phyloP scores from a whole-genome alignment of 2,888 invertebrate genomes.

The Tanypteryx hageni region DNA sequence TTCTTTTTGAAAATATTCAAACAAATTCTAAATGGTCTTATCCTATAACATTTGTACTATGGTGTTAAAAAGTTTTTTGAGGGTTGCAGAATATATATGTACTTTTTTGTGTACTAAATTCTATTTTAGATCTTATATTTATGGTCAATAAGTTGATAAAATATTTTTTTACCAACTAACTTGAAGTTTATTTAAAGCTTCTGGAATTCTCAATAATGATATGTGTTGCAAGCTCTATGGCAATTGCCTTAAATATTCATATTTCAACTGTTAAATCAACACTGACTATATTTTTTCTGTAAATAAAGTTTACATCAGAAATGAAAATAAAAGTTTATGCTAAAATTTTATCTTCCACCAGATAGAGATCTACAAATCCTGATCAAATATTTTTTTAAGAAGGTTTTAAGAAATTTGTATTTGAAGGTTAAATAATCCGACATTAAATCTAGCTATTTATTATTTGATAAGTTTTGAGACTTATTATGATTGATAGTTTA shows the following conservation, averaged over 20 bases:
- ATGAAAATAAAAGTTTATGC: conserved; percentile 14
- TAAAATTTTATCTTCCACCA: background rate
- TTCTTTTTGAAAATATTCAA: conserved; percentile 19
- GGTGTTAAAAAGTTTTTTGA: conserved; percentile 44
- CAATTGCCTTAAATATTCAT: conserved; percentile 35
- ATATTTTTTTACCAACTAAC: conserved; percentile 51
- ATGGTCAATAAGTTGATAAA: conserved; percentile 49
- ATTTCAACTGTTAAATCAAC: conserved; percentile 44
- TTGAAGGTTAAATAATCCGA: no score
- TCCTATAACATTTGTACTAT: conserved; percentile 43
- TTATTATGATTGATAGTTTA: no score
- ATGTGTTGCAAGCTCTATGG: conserved; percentile 46
- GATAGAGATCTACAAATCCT: no score
- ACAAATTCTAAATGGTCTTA: conserved; percentile 38
- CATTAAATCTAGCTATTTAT: no score
- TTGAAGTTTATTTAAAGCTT: conserved; percentile 51
- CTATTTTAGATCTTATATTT: conserved; percentile 51
- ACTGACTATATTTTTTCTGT: conserved; percentile 47
- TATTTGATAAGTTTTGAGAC: no score
- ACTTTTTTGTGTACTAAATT: conserved; percentile 49
- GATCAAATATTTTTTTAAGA: no score
- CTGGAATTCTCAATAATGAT: conserved; percentile 28
- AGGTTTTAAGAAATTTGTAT: no score
- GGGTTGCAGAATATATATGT: conserved; percentile 39
- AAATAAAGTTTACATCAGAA: conserved; percentile 49